These are phyloP conservation scores for Graphium colonna DNA, from an alignment of 2,888 invertebrate species.

Conservation along the genomic window DNA sequence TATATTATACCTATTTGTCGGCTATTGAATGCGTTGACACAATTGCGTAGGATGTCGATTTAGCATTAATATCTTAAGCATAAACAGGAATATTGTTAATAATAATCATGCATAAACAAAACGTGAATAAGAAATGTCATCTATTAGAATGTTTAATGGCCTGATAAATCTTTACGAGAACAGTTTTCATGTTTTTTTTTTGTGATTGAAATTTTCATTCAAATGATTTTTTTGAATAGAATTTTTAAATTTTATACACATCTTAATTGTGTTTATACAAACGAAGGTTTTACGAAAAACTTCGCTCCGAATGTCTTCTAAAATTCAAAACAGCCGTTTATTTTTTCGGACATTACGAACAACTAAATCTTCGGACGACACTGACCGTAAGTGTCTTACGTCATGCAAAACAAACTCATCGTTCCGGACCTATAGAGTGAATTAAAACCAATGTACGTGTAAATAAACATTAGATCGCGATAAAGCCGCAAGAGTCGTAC, in stretches of 20 bases:
- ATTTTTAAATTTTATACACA: too few relatives aligned
- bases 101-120: background rate
- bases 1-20: background rate
- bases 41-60: background rate
- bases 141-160: background rate
- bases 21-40: background rate
- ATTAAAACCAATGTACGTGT: slow-evolving; percentile 29
- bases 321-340: slow-evolving; percentile 7
- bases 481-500: slow-evolving; percentile 40
- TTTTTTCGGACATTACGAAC: slow-evolving; percentile 7
- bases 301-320: background rate
- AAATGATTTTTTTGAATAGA: too few relatives aligned
- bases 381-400: slow-evolving; percentile 25
- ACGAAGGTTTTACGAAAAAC: too few relatives aligned
- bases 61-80: background rate
- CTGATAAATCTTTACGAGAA: too few relatives aligned
- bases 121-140: background rate
- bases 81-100: background rate
- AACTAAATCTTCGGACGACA: slow-evolving; percentile 26
- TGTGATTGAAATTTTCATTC: too few relatives aligned
- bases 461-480: slow-evolving; percentile 33
- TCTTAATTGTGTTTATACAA: too few relatives aligned
- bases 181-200: too few relatives aligned
- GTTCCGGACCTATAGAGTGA: slow-evolving; percentile 23
- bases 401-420: slow-evolving; percentile 29